A percentile compares a stretch with the other conserved stretches of the same genome.
phyloP scores from a whole-genome alignment of 92 coral and sea anemone genomes.

The Virgularia gustaviana region DNA sequence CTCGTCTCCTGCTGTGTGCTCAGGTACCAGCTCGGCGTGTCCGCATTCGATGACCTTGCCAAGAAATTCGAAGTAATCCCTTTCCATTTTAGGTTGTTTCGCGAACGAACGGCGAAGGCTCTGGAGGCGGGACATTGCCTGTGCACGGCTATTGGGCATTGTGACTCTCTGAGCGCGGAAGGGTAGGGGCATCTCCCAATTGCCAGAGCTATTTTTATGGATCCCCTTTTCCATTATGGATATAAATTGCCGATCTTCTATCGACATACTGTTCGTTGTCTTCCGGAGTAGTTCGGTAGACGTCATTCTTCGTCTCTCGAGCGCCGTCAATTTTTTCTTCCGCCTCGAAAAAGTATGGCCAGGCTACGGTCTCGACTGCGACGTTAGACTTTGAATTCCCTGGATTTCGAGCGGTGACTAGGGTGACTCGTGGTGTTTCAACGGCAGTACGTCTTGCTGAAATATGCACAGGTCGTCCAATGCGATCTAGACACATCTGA shows the following conservation, averaged over 20 bases:
- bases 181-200: slow-evolving; percentile 45
- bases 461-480: slow-evolving; percentile 23
- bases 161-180: neutral
- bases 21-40: neutral
- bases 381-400: too few species aligned
- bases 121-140: slow-evolving; percentile 28
- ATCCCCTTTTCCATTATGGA: slow-evolving; percentile 23
- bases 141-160: slow-evolving; percentile 34
- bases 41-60: slow-evolving; percentile 4
- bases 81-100: slow-evolving; percentile 39
- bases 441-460: slow-evolving; percentile 19
- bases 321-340: too few species aligned
- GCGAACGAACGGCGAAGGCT: slow-evolving; percentile 13
- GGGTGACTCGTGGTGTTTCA: too few species aligned
- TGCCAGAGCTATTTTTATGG: too few species aligned
- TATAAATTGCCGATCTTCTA: slow-evolving; percentile 25
- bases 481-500: neutral
- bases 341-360: too few species aligned
- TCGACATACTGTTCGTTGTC: slow-evolving; percentile 22
- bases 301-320: too few species aligned
- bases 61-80: slow-evolving; percentile 41
- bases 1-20: neutral
- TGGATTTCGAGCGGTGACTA: too few species aligned
- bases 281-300: slow-evolving; percentile 13
- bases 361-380: too few species aligned